A percentile compares a stretch with the other conserved stretches of the same genome.
Evolutionary conservation across 2,888 invertebrate genomes (phyloP).

Genomic region (Microplitis manilae): DNA sequence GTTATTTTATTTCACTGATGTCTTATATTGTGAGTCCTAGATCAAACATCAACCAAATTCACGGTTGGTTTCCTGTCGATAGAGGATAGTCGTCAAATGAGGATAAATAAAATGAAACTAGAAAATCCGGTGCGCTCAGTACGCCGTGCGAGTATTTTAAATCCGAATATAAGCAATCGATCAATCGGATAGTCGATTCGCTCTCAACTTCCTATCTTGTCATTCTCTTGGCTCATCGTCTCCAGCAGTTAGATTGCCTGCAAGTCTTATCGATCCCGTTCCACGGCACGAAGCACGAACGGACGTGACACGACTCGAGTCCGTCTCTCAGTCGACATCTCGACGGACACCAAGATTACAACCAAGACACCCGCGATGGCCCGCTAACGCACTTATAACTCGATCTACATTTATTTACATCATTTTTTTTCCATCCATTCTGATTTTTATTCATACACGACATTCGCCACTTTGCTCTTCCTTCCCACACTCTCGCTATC

Average conservation of each 20-base stretch:
- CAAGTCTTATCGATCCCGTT: constrained; percentile 47
- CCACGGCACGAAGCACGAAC: constrained; percentile 44
- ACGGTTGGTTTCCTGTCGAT: not conserved
- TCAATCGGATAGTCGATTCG: constrained; percentile 38
- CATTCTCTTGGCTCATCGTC: constrained; percentile 9
- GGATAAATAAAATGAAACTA: constrained; percentile 18
- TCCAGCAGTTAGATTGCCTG: constrained; percentile 4
- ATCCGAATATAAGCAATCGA: constrained; percentile 44
- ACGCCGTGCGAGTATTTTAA: not conserved
- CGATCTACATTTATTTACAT: constrained; percentile 11
- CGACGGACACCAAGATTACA: constrained; percentile 49
- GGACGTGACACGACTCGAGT: constrained; percentile 51
- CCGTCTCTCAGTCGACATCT: constrained; percentile 42
- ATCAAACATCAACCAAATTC: constrained; percentile 28
- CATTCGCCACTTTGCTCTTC: constrained; percentile 14
- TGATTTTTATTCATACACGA: constrained; percentile 33
- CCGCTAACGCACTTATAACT: constrained; percentile 30
- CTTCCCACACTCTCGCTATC: constrained; percentile 3
- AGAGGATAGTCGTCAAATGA: constrained; percentile 28
- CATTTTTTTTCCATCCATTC: no score
- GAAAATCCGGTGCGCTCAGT: not conserved
- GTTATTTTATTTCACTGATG: not conserved
- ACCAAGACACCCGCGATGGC: constrained; percentile 45
- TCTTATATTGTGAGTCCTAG: not conserved
- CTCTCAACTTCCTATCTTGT: constrained; percentile 12